Evolutionary conservation across 2,113 vertebrate species (phyloP), one percentile per base, ranked within the genome.

Genomic region (Lontra canadensis): DNA sequence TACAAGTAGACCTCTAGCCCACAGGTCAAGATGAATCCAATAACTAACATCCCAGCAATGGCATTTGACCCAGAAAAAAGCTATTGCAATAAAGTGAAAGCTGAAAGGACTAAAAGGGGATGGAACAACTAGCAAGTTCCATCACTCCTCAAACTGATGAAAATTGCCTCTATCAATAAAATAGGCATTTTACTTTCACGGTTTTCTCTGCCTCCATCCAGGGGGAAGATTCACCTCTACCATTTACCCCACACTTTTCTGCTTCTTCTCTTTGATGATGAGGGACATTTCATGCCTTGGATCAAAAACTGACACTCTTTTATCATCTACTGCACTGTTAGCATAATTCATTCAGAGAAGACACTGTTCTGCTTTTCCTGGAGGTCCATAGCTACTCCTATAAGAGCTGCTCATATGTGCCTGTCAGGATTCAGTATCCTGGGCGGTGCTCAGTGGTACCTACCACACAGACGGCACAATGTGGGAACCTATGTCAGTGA

Each of bases 61-160:
- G 21, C 89, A 89, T 90, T 29, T 92, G 69, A 94, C 52, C 23
- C 69, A 93, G 79, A 59, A 39, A 82, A 25, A 12, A 63, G 31
- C 86, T 97, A 84, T 47, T 92, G 81, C 95, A 94, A 7, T 80
- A 39, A 81, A 93, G 1, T 59, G 55, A 90, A 63, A 95, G 31
- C 12, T 31, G 65, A 87, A 92, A 90, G 34, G 44, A 14, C 29
- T 88, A 71, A 65, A 67, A 29, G 57, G 34, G 10, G 1, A 25
- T 39, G 82, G 59, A 89, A 74, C 0, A 81, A 47, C 57, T 25
- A 79, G 95, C 39, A 83, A 36, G 79, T 65, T 94, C n/a, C 82
- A 71, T 79, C 55, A 95, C 31, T 98, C 44, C 83, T 91, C 61
- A 95, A 79, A 97, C 95, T 96, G 90, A 94, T 97, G 96, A 97